These are phyloP conservation scores for Mesocentrotus franciscanus DNA, from an alignment of 53 echinoderm and acorn worm genomes.

Conservation along the genomic window DNA sequence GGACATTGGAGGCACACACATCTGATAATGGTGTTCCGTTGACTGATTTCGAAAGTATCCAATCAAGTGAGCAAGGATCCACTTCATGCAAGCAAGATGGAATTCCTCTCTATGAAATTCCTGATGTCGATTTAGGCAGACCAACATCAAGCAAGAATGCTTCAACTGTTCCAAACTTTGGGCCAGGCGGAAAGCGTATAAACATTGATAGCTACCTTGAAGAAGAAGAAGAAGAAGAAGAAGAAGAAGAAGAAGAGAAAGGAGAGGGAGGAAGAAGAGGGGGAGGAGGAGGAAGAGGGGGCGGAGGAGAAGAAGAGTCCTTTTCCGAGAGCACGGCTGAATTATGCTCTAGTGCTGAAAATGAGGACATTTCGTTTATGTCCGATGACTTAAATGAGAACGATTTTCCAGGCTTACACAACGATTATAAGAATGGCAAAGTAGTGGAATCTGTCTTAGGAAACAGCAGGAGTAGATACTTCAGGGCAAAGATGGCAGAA, in stretches of 20 bases:
- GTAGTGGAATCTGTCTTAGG: no score
- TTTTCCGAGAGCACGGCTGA: not conserved
- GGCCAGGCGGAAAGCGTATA: not conserved
- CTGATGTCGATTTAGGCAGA: not conserved
- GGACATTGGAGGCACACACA: no score
- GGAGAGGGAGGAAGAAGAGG: no score
- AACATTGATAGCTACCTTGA: not conserved
- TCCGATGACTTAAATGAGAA: not conserved
- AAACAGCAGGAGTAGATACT: no score
- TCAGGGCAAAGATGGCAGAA: not conserved
- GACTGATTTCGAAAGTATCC: not conserved
- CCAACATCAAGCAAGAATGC: not conserved
- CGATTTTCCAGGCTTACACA: not conserved
- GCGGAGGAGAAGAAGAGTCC: not conserved
- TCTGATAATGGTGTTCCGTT: not conserved
- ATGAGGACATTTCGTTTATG: not conserved
- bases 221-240: not conserved
- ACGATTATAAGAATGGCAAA: no score
- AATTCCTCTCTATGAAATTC: constrained; percentile 33
- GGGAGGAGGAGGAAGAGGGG: no score
- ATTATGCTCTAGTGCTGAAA: not conserved
- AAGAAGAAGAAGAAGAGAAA: not conserved
- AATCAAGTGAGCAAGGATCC: not conserved
- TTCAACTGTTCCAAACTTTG: not conserved
- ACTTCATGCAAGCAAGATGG: not conserved